Percentiles rank a stretch among this genome's conserved stretches.
phyloP scores from a whole-genome alignment of 2,888 invertebrate genomes.

The Minunthozetes semirufus region DNA sequence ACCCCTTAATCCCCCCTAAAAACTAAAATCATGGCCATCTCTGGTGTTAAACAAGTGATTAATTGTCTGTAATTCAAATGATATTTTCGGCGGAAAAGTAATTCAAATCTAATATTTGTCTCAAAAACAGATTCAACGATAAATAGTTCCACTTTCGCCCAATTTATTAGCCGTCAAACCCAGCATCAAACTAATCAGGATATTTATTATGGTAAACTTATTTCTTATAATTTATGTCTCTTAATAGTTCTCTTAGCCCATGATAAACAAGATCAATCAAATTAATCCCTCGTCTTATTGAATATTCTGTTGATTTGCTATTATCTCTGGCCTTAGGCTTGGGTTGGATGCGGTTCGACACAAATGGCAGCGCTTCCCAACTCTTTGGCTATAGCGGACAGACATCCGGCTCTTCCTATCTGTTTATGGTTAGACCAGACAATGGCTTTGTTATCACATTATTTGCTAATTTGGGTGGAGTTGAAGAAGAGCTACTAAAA shows the following conservation, averaged over 20 bases:
- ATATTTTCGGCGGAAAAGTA: too few relatives aligned
- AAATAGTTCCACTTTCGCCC: background rate
- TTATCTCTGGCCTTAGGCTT: background rate
- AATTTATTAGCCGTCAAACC: background rate
- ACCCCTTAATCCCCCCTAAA: too few relatives aligned
- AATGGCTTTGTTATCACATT: background rate
- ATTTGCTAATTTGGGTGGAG: conserved; percentile 16
- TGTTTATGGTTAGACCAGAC: background rate
- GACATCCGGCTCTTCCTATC: background rate
- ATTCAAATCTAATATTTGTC: too few relatives aligned
- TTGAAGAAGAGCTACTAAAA: background rate
- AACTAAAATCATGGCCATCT: too few relatives aligned
- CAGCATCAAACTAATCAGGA: background rate
- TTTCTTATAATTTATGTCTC: too few relatives aligned
- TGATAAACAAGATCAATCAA: too few relatives aligned
- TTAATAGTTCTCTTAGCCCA: too few relatives aligned
- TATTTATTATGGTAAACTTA: background rate
- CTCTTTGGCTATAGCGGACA: background rate
- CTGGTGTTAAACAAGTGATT: too few relatives aligned
- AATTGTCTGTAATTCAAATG: too few relatives aligned
- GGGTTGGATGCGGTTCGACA: background rate
- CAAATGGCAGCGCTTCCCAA: background rate
- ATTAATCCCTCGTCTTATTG: too few relatives aligned
- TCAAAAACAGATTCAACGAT: background rate
- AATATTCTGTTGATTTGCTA: background rate